A percentile compares a stretch with the other conserved stretches of the same genome.
Conservation (phyloP, 2,888 invertebrate species). For the Oithona nana region DNA sequence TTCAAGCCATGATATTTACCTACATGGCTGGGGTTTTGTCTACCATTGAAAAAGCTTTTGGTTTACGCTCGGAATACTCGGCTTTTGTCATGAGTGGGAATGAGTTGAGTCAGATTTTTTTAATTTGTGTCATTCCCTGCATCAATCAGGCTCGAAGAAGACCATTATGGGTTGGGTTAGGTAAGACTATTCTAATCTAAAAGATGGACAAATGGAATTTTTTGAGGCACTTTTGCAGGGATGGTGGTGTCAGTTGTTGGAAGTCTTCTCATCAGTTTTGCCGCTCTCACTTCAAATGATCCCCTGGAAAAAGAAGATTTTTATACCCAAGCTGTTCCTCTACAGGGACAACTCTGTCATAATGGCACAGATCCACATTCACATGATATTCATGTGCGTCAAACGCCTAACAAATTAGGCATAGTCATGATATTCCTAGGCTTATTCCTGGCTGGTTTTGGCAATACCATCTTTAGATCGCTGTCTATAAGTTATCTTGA, state of each 20-base stretch:
- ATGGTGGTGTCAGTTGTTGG: background rate
- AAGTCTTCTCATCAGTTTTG: background rate
- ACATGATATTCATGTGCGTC: too few relatives aligned
- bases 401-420: too few relatives aligned
- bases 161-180: background rate
- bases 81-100: slow-evolving; percentile 37
- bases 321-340: too few relatives aligned
- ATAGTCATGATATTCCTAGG: slow-evolving; percentile 42
- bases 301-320: background rate
- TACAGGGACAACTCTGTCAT: too few relatives aligned
- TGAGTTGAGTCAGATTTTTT: slow-evolving; percentile 48
- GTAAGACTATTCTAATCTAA: too few relatives aligned
- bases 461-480: slow-evolving; percentile 43
- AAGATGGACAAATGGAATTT: too few relatives aligned
- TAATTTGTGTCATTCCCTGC: slow-evolving; percentile 37
- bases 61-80: background rate
- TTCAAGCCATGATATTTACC: slow-evolving; percentile 22
- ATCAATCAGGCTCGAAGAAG: background rate
- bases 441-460: slow-evolving; percentile 46
- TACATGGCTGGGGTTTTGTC: slow-evolving; percentile 24
- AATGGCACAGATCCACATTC: too few relatives aligned
- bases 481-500: slow-evolving; percentile 47
- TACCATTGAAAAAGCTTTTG: slow-evolving; percentile 25
- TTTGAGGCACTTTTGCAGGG: too few relatives aligned
- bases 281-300: background rate